Conservation (phyloP, 2,888 invertebrate genomes). For the Pammene aurita region DNA sequence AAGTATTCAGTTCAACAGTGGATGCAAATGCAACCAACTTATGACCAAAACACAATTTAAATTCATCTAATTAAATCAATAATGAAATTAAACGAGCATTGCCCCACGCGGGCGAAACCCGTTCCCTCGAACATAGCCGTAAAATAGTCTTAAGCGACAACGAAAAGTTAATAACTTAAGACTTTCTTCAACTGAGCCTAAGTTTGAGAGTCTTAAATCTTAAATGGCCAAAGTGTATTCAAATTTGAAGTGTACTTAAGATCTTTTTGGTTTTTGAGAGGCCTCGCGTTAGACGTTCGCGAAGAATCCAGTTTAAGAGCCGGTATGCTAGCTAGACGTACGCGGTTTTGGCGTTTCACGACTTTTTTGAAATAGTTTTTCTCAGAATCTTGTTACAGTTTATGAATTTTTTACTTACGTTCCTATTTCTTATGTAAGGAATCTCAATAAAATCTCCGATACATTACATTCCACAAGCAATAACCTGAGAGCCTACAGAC, state of each 20-base stretch:
- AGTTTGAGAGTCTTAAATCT: not conserved
- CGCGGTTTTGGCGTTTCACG: too few species aligned
- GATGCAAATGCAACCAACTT: not conserved
- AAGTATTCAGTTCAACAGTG: not conserved
- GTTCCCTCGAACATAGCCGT: not conserved
- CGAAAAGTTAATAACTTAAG: not conserved
- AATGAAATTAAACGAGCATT: constrained; percentile 34
- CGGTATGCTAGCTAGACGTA: too few species aligned
- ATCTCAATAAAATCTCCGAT: too few species aligned
- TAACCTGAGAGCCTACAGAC: too few species aligned
- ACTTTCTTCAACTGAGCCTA: not conserved
- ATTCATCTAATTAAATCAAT: constrained; percentile 33
- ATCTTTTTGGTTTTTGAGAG: not conserved
- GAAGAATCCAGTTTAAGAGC: not conserved
- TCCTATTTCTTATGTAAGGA: too few species aligned
- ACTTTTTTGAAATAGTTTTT: not conserved
- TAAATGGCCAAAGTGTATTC: not conserved
- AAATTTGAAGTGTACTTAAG: not conserved
- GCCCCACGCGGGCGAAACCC: constrained; percentile 23
- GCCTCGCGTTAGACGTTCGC: not conserved
- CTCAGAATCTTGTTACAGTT: too few species aligned
- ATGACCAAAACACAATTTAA: constrained; percentile 20
- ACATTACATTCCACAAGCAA: too few species aligned
- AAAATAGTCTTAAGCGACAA: not conserved
- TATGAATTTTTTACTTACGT: too few species aligned